Evolutionary conservation across 2,113 vertebrate genomes (phyloP), one percentile per base, ranked within the genome.

Genomic region (Pitta sordida): DNA sequence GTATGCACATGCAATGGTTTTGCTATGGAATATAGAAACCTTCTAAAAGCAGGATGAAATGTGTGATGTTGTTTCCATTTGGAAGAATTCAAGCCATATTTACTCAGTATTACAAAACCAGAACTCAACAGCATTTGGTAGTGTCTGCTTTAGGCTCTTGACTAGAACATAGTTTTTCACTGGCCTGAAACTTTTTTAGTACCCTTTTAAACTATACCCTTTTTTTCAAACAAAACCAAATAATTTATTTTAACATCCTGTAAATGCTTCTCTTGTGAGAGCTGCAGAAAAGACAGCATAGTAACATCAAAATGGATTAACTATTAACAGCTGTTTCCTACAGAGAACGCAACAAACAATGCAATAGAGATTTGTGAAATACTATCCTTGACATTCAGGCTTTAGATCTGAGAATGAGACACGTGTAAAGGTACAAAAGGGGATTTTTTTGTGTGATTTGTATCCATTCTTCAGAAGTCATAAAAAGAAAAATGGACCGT

Each of bases 71-170:
- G 27, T 90, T 94, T 91, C 71, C 83, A 81, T 88, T 94, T 74
- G 55, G 55, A 90, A 74, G 59, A 93, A 90, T 77, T 83, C 34
- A 83, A 81, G 19, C 7, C 30, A 20, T 65, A 91, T 74, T 62
- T 86, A 62, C 83, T 58, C 55, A 67, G 23, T 91, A 86, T 88
- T 91, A 70, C 41, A 88, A 96, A 94, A 86, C 37, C 90, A 96
- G 93, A 94, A 92, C 89, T 48, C 21, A 81, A 10, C 34, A 27
- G 5, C 53, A 53, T 71, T 95, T 60, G 20, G 37, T 78, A 43
- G 39, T 51, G 37, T 86, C 59, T 94, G 51, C 14, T 63, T 83
- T 44, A 83, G 60, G 20, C 27, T 88, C 17, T 89, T 39, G 24
- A 43, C 15, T 46, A 77, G 34, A 80, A 69, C 55, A 65, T 8